Evolutionary conservation across 1,140 invertebrate genomes (phyloP).

Genomic region (Arion vulgaris): DNA sequence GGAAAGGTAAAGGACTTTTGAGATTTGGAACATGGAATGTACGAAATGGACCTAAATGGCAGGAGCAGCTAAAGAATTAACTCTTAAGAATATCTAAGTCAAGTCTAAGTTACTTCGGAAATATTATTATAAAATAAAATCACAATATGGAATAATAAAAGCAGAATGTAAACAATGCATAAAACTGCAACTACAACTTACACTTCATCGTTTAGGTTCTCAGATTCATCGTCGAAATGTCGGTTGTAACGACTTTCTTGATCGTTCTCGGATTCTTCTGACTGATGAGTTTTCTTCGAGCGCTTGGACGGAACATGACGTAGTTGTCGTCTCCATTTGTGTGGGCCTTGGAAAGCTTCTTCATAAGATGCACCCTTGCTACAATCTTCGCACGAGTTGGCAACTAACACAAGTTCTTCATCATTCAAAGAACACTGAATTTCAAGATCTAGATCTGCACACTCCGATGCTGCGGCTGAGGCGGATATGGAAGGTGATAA

Average conservation of each 20-base stretch:
- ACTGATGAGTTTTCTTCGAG: slow-evolving; percentile 10
- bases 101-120: no score
- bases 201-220: slow-evolving; percentile 30
- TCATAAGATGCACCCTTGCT: slow-evolving; percentile 28
- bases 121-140: no score
- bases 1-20: no score
- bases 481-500: not conserved
- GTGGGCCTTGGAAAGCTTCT: slow-evolving; percentile 55
- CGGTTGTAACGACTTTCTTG: not conserved
- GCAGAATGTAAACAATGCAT: no score
- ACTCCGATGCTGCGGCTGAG: slow-evolving; percentile 8
- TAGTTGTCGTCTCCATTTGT: slow-evolving; percentile 55
- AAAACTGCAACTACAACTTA: not conserved
- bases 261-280: slow-evolving; percentile 9
- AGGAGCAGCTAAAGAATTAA: no score
- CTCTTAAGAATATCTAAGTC: no score
- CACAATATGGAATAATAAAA: no score
- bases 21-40: no score
- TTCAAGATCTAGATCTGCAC: slow-evolving; percentile 27
- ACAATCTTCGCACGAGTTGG: slow-evolving; percentile 1
- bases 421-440: slow-evolving; percentile 24
- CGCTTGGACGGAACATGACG: slow-evolving; percentile 48
- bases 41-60: no score
- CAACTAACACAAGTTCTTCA: not conserved
- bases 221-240: slow-evolving; percentile 29